Conservation (phyloP, 2,797 vertebrate species). For the Mastacembelus armatus region DNA sequence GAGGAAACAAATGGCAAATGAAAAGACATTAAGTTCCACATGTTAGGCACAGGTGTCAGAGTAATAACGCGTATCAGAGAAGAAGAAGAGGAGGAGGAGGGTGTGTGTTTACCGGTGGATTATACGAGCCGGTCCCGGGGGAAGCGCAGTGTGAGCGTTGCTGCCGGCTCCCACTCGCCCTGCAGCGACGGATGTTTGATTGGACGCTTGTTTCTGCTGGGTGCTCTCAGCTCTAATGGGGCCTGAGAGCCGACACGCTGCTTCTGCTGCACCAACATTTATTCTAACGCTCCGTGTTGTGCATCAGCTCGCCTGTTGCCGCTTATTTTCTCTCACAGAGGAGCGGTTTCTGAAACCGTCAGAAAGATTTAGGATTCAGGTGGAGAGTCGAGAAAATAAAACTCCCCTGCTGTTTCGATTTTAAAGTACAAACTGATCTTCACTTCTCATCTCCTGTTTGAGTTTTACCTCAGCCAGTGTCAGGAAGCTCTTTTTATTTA, state of each 20-base stretch:
- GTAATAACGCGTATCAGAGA: conserved; percentile 73
- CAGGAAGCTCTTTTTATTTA: not conserved
- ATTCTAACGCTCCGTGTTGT: not conserved
- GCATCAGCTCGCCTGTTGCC: not conserved
- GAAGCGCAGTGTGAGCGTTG: not conserved
- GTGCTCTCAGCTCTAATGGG: conserved; percentile 44
- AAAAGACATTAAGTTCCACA: conserved; percentile 81
- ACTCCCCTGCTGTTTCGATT: not conserved
- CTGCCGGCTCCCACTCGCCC: conserved; percentile 39
- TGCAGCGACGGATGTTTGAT: conserved; percentile 35
- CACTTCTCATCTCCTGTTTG: not conserved
- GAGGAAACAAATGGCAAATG: conserved; percentile 79
- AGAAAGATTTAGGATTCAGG: conserved; percentile 7
- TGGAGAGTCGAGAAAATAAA: not conserved
- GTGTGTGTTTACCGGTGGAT: conserved; percentile 59
- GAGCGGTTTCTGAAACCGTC: conserved; percentile 5
- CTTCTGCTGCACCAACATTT: conserved; percentile 24
- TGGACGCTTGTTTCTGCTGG: conserved; percentile 25
- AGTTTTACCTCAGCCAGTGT: not conserved
- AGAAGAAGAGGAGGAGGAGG: conserved; percentile 38
- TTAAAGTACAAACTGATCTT: not conserved
- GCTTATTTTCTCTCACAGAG: not conserved
- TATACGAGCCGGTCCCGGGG: conserved; percentile 31
- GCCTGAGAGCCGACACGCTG: conserved; percentile 38
- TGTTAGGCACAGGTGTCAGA: conserved; percentile 78